Evolutionary conservation across 2,888 invertebrate species (phyloP), one percentile per base, ranked within the genome.

Genomic region (Stenodema calcarata): DNA sequence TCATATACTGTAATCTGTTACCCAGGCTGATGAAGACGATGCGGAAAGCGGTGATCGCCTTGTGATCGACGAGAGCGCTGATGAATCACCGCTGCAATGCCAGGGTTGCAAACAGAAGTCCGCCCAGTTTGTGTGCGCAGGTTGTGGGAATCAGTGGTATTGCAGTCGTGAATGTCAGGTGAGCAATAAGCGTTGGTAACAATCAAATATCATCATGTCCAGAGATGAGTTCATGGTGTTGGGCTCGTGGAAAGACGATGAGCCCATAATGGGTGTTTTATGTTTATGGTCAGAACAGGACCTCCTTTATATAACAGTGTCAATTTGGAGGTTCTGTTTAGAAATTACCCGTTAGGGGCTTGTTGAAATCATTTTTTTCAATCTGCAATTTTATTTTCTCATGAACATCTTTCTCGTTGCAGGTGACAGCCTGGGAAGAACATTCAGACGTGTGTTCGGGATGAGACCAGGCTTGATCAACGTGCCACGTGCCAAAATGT

Each of bases 111-210:
- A 95, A 89, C 94, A 94, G 87, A 93, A 94, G 88, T 94, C 95
- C 90, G 96, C 97, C 88, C 96, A 95, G 92, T 97, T 96, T 90
- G 96, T 96, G 70, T 97, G 97, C 91, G 96, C 96, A 73, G 96
- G 96, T 80, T 97, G 97, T 91, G 96, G 95, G 89, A 96, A 96
- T 92, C 97, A 97, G 92, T 98, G 97, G 97, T 98, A 98, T 91
- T 98, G 98, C 93, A 97, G 96, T 90, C 93, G 96, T 86, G 95
- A 96, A 89, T 98, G 98, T 91, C 98, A 98, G 95, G 97, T 97
- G 91, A 90, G 90, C 23, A 35, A 12, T 50, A 4, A 35, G 35
- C 7, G 89, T 54, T 12, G 23, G 76, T 42, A 47, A 50, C 23
- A 41, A 69, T 12, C 14, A 30, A 41, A n/a, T n/a, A n/a, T n/a